Base-by-base conservation (phyloP, 2,113 vertebrate species). In the Phaethon lepturus region DNA sequence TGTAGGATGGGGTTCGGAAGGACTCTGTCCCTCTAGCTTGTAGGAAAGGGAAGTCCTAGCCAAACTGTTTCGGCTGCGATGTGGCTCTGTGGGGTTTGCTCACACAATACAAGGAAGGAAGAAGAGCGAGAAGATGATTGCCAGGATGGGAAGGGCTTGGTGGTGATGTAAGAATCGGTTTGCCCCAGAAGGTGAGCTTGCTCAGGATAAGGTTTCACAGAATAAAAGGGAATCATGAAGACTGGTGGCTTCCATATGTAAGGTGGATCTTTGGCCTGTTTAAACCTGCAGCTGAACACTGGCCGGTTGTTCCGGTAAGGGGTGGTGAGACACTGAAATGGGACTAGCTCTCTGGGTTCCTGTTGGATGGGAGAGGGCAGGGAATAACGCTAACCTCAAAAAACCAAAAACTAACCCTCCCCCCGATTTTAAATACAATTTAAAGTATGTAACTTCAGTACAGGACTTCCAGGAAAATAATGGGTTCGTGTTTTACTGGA, bases 51-150 rank as follows among this genome's bases (percentile, higher is more conserved):
- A 94, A 96, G 81, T 96, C 50, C 90, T 83, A 73, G 94, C 87
- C 93, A 88, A 91, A 72, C 33, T 71, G 6, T 85, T 97, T 76
- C 66, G 86, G 85, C 50, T 73, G 90, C 22, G 42, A 55, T 60
- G 58, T 73, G 66, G 29, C 58, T 91, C 58, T 86, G 44, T 86
- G 74, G 59, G 69, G 44, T 44, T 38, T 91, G 62, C 38, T 93
- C 63, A 38, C 86, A 96, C 96, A 97, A 92, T 93, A 88, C n/a
- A 0, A 95, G 95, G 95, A 95, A 95, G 95, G 96, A 96, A 96
- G 81, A 96, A 90, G 80, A 90, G 35, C 1, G 5, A 72, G 74
- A 93, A 86, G 86, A 90, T 2, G 59, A 77, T 79, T 90, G 24
- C 62, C 38, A 31, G 49, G 58, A 67, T 95, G 90, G 84, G 84